phyloP scores from a whole-genome alignment of 2,888 invertebrate species.

The Sclerodermus sp. region DNA sequence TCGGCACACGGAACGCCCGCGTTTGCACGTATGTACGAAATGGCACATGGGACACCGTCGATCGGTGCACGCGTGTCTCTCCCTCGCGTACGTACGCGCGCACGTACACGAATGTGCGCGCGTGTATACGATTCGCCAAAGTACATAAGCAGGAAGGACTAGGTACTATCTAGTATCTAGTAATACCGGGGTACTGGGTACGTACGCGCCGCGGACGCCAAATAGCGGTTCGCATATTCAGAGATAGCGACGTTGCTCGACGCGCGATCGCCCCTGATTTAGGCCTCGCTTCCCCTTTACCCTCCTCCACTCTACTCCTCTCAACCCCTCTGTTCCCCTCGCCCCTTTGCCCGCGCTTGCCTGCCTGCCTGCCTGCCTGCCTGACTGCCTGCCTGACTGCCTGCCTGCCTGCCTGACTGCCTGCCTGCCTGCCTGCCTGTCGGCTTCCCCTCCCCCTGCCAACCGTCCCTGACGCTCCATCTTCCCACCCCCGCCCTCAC shows the following conservation, averaged over 20 bases:
- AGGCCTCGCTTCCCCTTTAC: slow-evolving; percentile 31
- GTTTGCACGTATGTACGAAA: not conserved
- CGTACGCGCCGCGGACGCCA: slow-evolving; percentile 46
- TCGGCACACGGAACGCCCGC: not conserved
- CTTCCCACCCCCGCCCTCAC: not conserved
- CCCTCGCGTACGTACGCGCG: too few species aligned
- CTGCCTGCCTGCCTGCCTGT: too few species aligned
- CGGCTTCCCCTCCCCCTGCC: slow-evolving; percentile 15
- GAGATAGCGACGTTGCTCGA: slow-evolving; percentile 45
- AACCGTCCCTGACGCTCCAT: slow-evolving; percentile 9
- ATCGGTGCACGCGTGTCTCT: slow-evolving; percentile 3
- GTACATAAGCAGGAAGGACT: slow-evolving; percentile 33
- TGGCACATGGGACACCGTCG: not conserved
- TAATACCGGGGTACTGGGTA: slow-evolving; percentile 53
- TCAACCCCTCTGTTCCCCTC: too few species aligned
- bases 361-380: too few species aligned
- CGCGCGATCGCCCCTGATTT: slow-evolving; percentile 47
- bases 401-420: too few species aligned
- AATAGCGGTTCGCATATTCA: slow-evolving; percentile 56
- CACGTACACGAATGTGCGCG: slow-evolving; percentile 1
- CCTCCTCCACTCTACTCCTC: slow-evolving; percentile 3
- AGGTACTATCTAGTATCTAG: slow-evolving; percentile 51
- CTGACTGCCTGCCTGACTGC: too few species aligned
- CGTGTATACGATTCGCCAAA: slow-evolving; percentile 8
- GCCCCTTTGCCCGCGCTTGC: too few species aligned